Percentiles rank a stretch among this genome's conserved stretches.
Conservation (phyloP, 2,797 vertebrate genomes). For the Labroides dimidiatus region DNA sequence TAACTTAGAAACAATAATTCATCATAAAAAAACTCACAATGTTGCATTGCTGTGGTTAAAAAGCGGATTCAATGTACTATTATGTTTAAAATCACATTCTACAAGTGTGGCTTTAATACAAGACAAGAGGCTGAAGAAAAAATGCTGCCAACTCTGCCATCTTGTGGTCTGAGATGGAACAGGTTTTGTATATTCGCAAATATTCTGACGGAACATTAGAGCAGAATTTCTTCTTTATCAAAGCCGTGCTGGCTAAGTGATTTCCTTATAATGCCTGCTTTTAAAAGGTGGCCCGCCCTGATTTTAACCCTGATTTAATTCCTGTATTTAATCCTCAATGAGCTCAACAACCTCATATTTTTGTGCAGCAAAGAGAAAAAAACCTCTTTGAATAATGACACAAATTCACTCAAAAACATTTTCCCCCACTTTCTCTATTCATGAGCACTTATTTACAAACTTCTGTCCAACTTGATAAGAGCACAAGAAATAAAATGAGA, state of each 20-base stretch:
- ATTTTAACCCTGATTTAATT: neutral
- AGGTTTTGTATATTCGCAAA: neutral
- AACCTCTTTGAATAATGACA: too few relatives aligned
- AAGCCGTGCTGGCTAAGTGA: neutral
- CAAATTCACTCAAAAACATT: neutral
- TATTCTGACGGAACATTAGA: neutral
- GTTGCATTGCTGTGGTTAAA: neutral
- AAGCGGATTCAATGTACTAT: neutral
- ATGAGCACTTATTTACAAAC: neutral
- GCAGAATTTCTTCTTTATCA: neutral
- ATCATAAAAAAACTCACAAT: neutral
- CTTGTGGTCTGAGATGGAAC: constrained; percentile 71
- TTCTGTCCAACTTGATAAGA: constrained; percentile 10
- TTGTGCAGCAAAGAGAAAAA: neutral
- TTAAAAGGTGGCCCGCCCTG: neutral
- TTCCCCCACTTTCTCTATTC: neutral
- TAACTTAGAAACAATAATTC: neutral
- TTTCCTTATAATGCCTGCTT: neutral
- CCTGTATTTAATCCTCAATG: neutral
- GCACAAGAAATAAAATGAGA: neutral
- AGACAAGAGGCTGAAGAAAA: neutral
- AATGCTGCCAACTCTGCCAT: constrained; percentile 74
- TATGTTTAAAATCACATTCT: neutral
- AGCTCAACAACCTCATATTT: neutral
- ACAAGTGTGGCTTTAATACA: neutral